Percentiles rank a stretch among this genome's conserved stretches.
These are phyloP conservation scores for Xanthia icteritia DNA, from an alignment of 2,888 invertebrate genomes.

Conservation along the genomic window DNA sequence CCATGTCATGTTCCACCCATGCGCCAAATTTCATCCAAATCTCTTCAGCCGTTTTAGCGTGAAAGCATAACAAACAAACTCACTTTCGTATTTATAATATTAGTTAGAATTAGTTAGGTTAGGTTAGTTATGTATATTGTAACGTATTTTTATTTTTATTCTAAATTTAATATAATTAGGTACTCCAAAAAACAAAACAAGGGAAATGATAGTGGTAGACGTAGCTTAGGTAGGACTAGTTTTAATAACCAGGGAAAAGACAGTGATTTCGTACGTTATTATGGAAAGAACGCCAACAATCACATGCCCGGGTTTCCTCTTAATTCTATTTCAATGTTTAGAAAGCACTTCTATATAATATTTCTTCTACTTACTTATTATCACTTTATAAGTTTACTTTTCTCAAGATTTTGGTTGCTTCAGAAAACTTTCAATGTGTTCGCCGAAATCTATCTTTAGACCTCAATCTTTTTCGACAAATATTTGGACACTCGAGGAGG, in stretches of 20 bases:
- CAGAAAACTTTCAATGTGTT: conserved; percentile 21
- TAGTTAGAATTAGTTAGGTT: too few relatives aligned
- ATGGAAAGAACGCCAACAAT: background rate
- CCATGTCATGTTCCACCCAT: too few relatives aligned
- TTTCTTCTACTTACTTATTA: conserved; percentile 14
- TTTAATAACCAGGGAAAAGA: background rate
- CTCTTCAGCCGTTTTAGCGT: too few relatives aligned
- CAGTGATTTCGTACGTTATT: background rate
- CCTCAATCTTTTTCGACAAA: conserved; percentile 38
- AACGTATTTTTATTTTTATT: background rate
- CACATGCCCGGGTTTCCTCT: background rate
- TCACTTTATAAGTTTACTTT: conserved; percentile 35
- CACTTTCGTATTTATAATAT: too few relatives aligned
- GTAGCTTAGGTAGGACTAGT: too few relatives aligned
- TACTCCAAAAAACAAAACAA: background rate
- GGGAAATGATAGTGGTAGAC: background rate
- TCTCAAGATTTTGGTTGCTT: conserved; percentile 27
- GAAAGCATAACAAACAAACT: too few relatives aligned
- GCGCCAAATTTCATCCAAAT: too few relatives aligned
- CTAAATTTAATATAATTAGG: background rate
- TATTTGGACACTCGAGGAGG: conserved; percentile 39
- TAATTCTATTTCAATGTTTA: conserved; percentile 21
- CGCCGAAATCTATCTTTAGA: conserved; percentile 14
- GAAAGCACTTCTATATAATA: conserved; percentile 35
- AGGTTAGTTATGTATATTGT: too few relatives aligned